Conservation (phyloP, 2,113 vertebrate genomes). For the Chloebia gouldiae region DNA sequence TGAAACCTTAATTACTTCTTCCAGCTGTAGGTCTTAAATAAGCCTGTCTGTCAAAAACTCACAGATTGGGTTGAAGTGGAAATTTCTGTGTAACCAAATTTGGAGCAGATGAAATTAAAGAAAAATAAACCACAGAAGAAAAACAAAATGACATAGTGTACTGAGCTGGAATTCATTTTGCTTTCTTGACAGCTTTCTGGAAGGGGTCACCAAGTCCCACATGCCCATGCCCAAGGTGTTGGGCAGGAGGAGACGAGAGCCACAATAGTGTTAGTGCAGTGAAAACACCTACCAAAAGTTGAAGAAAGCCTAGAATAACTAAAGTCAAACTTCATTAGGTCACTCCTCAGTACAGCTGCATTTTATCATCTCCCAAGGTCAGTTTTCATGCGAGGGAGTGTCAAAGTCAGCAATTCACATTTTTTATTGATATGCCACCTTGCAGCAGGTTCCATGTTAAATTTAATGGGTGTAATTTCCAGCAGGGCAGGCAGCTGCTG, state of each 20-base stretch:
- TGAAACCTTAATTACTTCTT: conserved; percentile 16
- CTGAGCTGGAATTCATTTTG: background rate
- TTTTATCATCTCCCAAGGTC: conserved; percentile 9
- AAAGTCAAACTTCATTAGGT: background rate
- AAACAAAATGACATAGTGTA: background rate
- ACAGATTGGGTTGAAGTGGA: background rate
- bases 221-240: background rate
- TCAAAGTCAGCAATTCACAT: background rate
- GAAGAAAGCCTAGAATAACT: background rate
- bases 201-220: background rate
- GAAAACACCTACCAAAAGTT: background rate
- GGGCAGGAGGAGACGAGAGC: background rate
- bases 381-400: background rate
- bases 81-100: background rate
- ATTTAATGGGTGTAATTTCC: background rate
- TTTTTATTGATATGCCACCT: background rate
- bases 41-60: background rate
- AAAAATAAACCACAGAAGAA: conserved; percentile 36
- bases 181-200: background rate
- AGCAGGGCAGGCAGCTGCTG: background rate
- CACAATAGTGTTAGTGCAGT: background rate
- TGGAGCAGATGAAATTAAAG: conserved; percentile 18
- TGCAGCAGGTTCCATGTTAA: background rate
- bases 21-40: conserved; percentile 23
- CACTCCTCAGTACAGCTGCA: background rate